Percentiles rank a stretch among this genome's conserved stretches.
Conservation (phyloP, 2,797 vertebrate species). For the Valencia hispanica region DNA sequence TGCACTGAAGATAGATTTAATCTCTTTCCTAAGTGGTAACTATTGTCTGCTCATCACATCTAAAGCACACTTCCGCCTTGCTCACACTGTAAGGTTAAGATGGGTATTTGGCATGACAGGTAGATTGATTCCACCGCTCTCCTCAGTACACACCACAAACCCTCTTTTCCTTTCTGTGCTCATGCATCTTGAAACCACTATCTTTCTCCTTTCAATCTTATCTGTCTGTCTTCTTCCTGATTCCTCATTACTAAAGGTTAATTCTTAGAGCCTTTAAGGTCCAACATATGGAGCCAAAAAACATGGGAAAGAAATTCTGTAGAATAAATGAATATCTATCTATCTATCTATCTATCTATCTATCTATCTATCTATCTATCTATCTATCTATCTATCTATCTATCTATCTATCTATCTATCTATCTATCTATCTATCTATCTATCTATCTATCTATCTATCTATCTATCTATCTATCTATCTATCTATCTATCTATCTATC, state of each 20-base stretch:
- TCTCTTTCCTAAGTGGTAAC: slow-evolving; percentile 48
- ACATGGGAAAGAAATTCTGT: no score
- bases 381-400: no score
- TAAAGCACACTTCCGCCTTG: slow-evolving; percentile 29
- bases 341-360: no score
- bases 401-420: no score
- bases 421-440: no score
- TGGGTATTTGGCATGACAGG: slow-evolving; percentile 44
- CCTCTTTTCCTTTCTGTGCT: slow-evolving; percentile 14
- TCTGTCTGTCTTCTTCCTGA: slow-evolving; percentile 26
- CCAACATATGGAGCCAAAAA: not conserved
- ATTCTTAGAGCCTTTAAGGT: not conserved
- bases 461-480: no score
- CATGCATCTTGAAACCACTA: slow-evolving; percentile 38
- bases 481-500: no score
- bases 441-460: no score
- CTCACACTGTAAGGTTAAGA: slow-evolving; percentile 33
- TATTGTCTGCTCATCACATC: slow-evolving; percentile 47
- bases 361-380: no score
- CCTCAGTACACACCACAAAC: slow-evolving; percentile 34
- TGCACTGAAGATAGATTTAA: slow-evolving; percentile 60
- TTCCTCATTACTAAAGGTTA: slow-evolving; percentile 7
- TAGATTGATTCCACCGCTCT: slow-evolving; percentile 40
- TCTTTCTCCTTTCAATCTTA: slow-evolving; percentile 26
- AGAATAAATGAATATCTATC: not conserved